These are phyloP conservation scores for Heliconius nattereri DNA, from an alignment of 1,140 invertebrate species.

Conservation along the genomic window DNA sequence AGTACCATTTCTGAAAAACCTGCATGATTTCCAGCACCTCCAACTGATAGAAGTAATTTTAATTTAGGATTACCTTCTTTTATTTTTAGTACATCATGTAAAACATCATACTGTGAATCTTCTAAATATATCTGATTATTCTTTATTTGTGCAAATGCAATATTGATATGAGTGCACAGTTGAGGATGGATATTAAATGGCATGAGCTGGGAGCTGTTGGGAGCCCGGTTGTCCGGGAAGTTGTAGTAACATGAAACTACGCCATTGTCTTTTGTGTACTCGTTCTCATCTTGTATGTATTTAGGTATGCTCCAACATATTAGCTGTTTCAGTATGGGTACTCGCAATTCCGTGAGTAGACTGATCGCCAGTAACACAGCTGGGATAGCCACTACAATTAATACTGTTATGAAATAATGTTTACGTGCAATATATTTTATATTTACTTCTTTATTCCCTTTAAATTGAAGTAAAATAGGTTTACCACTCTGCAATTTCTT, in stretches of 20 bases:
- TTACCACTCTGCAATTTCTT: conserved; percentile 9
- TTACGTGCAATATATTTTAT: not conserved
- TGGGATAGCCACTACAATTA: not conserved
- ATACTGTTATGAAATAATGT: conserved; percentile 2
- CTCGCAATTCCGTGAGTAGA: not conserved
- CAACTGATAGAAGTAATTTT: conserved; percentile 90
- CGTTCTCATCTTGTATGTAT: not conserved
- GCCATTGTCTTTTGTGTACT: conserved; percentile 26
- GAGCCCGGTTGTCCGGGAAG: conserved; percentile 58
- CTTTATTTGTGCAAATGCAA: conserved; percentile 86
- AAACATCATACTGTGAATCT: conserved; percentile 66
- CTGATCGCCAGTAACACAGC: not conserved
- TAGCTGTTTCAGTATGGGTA: not conserved
- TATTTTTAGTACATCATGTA: conserved; percentile 82
- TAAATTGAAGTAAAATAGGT: not conserved
- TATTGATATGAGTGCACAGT: conserved; percentile 91
- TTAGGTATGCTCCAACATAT: conserved; percentile 12
- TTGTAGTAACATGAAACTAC: conserved; percentile 86
- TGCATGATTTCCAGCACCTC: conserved; percentile 83
- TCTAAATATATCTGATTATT: conserved; percentile 83
- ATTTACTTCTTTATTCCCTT: not conserved
- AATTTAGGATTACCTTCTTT: conserved; percentile 86
- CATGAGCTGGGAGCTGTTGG: conserved; percentile 67
- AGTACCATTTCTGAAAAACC: conserved; percentile 87
- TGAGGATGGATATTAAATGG: conserved; percentile 84